Evolutionary conservation across 2,113 vertebrate species (phyloP).

Genomic region (Catharus minimus): DNA sequence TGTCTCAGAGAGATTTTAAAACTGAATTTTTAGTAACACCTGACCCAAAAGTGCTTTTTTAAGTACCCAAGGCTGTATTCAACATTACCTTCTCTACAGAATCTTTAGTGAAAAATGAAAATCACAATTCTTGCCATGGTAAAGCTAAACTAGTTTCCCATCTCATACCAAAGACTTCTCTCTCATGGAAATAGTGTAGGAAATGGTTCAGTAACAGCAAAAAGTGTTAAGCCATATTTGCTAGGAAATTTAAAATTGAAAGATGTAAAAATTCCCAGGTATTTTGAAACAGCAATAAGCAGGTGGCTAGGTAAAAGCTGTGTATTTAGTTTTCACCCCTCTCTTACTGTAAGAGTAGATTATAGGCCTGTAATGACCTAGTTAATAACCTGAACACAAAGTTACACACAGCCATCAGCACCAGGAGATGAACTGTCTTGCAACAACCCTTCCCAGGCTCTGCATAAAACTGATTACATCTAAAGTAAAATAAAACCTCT

Average conservation of each 20-base stretch:
- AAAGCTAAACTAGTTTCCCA: neutral
- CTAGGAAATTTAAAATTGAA: neutral
- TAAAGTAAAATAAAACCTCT: neutral
- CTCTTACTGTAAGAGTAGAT: neutral
- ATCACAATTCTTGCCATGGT: neutral
- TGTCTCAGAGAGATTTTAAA: neutral
- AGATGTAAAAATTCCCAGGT: neutral
- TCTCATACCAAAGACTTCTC: neutral
- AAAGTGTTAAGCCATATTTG: neutral
- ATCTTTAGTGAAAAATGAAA: neutral
- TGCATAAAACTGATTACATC: neutral
- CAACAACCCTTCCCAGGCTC: neutral
- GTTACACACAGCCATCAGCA: neutral
- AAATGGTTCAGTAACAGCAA: neutral
- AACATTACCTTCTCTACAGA: neutral
- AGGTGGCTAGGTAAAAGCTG: neutral
- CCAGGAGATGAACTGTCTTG: neutral
- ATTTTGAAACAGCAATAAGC: neutral
- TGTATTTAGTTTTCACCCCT: neutral
- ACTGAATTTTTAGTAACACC: neutral
- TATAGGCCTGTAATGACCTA: neutral
- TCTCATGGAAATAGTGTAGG: neutral
- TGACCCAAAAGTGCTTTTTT: neutral
- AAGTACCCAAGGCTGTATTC: neutral
- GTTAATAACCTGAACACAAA: neutral